Evolutionary conservation across 2,113 vertebrate species (phyloP).

Genomic region (Gasterosteus aculeatus): DNA sequence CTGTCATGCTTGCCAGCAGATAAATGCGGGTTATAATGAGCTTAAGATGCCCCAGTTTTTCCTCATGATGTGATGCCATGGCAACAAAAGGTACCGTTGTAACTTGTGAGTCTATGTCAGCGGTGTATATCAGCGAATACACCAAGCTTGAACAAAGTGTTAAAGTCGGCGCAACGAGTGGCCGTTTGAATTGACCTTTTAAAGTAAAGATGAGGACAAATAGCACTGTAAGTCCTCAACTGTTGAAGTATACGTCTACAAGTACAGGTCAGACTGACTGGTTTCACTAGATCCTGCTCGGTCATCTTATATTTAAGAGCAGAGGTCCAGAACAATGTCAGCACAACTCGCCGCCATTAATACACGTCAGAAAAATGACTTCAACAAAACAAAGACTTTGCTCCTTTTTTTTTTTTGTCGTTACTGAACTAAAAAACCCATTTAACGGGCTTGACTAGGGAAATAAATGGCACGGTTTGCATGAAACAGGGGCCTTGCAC

Average conservation of each 20-base stretch:
- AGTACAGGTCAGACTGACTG: not conserved
- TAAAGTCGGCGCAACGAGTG: not conserved
- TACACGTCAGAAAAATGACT: not conserved
- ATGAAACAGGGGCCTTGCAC: not conserved
- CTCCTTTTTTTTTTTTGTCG: no score
- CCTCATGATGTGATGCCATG: conserved; percentile 49
- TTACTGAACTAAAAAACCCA: not conserved
- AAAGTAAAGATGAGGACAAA: not conserved
- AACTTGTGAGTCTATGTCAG: conserved; percentile 20
- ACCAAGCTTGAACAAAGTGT: conserved; percentile 3
- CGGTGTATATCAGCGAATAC: not conserved
- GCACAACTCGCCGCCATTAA: not conserved
- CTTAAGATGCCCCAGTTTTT: conserved; percentile 33
- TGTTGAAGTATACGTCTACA: not conserved
- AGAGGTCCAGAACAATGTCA: not conserved
- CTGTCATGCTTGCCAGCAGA: conserved; percentile 19
- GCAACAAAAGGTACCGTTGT: conserved; percentile 24
- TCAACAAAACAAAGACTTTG: not conserved
- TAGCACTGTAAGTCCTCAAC: not conserved
- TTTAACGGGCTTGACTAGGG: not conserved
- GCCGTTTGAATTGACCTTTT: not conserved
- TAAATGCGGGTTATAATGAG: conserved; percentile 39
- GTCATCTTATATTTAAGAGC: no score
- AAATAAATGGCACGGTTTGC: not conserved
- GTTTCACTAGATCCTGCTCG: not conserved